These are phyloP conservation scores for Forpus xanthops DNA, from an alignment of 2,797 vertebrate species.

Conservation along the genomic window DNA sequence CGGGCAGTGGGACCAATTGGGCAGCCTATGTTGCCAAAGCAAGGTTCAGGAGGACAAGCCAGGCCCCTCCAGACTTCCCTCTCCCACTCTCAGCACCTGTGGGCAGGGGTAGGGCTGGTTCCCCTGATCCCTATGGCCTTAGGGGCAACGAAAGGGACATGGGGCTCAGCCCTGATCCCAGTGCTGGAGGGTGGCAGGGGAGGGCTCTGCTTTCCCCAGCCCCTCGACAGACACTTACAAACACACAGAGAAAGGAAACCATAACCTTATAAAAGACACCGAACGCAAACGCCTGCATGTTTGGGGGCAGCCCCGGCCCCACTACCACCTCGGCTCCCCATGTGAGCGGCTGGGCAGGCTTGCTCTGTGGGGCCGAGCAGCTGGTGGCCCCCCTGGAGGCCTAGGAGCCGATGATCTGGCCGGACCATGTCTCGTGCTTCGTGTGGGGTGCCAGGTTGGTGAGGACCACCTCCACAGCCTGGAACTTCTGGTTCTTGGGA, in stretches of 20 bases:
- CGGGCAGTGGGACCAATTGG: neutral
- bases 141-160: neutral
- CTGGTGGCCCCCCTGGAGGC: neutral
- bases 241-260: constrained; percentile 60
- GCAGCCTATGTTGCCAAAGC: neutral
- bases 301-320: constrained; percentile 12
- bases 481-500: constrained; percentile 97
- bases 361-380: neutral
- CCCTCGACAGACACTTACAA: constrained; percentile 41
- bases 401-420: constrained; percentile 95
- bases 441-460: constrained; percentile 91
- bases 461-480: constrained; percentile 97
- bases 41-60: neutral
- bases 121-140: neutral
- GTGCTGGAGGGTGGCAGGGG: neutral
- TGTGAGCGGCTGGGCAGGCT: neutral
- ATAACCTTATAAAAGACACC: constrained; percentile 69
- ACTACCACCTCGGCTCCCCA: neutral
- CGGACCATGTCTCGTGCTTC: constrained; percentile 98
- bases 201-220: constrained; percentile 25
- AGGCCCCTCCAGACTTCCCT: neutral
- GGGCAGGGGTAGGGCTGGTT: neutral
- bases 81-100: neutral
- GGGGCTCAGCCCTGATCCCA: neutral
- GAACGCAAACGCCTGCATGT: constrained; percentile 35